phyloP scores from a whole-genome alignment of 2,797 vertebrate species.

The Eulemur albifrons region DNA sequence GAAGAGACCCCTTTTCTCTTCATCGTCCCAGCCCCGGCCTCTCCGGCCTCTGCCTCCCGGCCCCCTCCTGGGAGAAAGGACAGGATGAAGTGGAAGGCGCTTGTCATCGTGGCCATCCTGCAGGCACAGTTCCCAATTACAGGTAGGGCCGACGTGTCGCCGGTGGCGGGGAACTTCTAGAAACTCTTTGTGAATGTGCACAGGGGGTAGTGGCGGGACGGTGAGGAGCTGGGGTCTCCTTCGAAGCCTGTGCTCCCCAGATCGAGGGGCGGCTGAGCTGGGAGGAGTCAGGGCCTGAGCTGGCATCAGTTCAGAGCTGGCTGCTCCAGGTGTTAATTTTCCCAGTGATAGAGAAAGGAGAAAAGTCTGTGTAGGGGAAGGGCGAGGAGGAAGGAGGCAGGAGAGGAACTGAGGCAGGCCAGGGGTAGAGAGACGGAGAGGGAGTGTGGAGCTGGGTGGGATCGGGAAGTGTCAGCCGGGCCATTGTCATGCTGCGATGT shows the following conservation, averaged over 20 bases:
- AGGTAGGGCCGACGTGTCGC: slow-evolving; percentile 72
- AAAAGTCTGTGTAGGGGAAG: background rate
- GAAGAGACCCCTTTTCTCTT: background rate
- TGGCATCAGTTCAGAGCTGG: background rate
- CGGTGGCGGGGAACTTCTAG: rapidly evolving
- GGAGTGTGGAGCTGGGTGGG: background rate
- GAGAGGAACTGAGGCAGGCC: background rate
- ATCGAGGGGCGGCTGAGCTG: background rate
- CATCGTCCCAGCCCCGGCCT: background rate
- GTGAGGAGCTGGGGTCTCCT: background rate
- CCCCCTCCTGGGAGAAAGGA: rapidly evolving
- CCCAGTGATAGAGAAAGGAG: background rate
- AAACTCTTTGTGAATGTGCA: background rate
- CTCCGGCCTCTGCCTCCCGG: background rate
- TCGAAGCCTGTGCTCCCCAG: background rate
- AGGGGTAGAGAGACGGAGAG: background rate
- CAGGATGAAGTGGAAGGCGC: slow-evolving; percentile 75
- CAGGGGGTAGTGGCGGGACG: rapidly evolving
- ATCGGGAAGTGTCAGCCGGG: background rate
- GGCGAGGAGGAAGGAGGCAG: background rate
- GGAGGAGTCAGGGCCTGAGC: rapidly evolving
- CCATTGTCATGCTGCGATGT: rapidly evolving
- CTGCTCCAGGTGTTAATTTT: background rate
- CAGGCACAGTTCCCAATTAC: slow-evolving; percentile 69
- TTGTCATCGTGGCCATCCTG: background rate